Base-by-base conservation (phyloP, 2,888 invertebrate species). In the Zygaena filipendulae region DNA sequence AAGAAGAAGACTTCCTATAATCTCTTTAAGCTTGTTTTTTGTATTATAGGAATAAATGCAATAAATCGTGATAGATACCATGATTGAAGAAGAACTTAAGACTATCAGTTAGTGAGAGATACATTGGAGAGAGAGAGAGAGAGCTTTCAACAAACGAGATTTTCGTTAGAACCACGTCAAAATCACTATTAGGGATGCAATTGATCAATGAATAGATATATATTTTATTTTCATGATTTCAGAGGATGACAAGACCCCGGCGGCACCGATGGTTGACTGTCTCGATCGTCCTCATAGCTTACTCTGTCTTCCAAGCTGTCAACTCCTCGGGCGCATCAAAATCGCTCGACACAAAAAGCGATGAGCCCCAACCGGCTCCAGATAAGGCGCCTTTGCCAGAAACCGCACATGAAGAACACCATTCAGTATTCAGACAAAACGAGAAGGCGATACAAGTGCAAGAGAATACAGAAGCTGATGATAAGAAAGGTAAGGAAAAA, bases 201-300 rank as follows among this genome's bases (percentile, higher is more conserved):
- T n/a, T n/a, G n/a, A n/a, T n/a, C n/a, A n/a, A n/a, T n/a, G n/a
- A n/a, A n/a, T n/a, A n/a, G n/a, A n/a, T n/a, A n/a, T n/a, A n/a
- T n/a, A n/a, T n/a, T n/a, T 16, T 16, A 6, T 16, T 16, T 16
- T 16, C 12, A 19, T 33, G 24, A 12, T 68, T 62, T 1, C 72
- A 83, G 83, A 80, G 68, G 50, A 85, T 85, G 84, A 70, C 79
- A 46, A 72, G 84, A 48, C 84, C 85, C 26, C 81, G 86, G 34
- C 84, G 87, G 30, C 85, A 87, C 58, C 84, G 87, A 46, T 83
- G 86, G 66, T 72, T 87, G 53, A 84, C 86, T 36, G 80, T 87
- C 42, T 86, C 86, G 4, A 72, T 87, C 25, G 82, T 88, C 52
- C 85, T 88, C 62, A 74, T 88, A 29, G 82, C 87, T 13, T 88